Evolutionary conservation across 2,888 invertebrate species (phyloP).

Genomic region (Galerucella nymphaeae): DNA sequence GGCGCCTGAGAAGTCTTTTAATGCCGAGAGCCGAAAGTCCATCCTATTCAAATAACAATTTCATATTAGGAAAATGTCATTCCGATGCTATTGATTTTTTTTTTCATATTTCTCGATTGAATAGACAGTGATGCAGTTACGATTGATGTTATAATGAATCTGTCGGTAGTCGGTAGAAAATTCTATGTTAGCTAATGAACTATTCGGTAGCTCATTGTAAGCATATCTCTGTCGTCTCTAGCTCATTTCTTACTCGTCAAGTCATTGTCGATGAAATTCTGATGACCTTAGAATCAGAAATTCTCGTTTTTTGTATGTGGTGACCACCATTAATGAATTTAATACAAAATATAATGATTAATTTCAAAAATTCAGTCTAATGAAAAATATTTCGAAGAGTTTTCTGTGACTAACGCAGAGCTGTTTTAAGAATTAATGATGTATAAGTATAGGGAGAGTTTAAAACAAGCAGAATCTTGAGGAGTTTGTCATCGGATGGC

Average conservation of each 20-base stretch:
- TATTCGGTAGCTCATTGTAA: constrained; percentile 53
- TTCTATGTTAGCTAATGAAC: constrained; percentile 52
- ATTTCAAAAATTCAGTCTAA: too few species aligned
- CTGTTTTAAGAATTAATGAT: constrained; percentile 10
- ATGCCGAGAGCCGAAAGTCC: constrained; percentile 47
- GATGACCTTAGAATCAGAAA: constrained; percentile 35
- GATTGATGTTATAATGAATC: constrained; percentile 39
- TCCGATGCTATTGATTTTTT: constrained; percentile 44
- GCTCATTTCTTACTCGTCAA: constrained; percentile 49
- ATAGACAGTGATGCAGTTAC: constrained; percentile 41
- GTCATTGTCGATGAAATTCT: constrained; percentile 45
- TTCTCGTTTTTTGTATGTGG: constrained; percentile 19
- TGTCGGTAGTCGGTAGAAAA: constrained; percentile 40
- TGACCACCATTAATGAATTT: constrained; percentile 29
- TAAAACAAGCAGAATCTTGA: neutral
- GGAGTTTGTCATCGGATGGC: constrained; percentile 24
- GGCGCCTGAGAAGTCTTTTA: constrained; percentile 53
- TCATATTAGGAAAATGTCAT: constrained; percentile 51
- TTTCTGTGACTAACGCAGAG: neutral
- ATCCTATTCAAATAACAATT: constrained; percentile 49
- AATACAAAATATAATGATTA: neutral
- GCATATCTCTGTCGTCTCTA: constrained; percentile 51
- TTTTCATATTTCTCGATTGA: constrained; percentile 36
- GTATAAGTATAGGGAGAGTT: constrained; percentile 2
- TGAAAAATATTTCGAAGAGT: too few species aligned